Base-by-base conservation (phyloP, 2,797 vertebrate genomes). In the Peromyscus eremicus region DNA sequence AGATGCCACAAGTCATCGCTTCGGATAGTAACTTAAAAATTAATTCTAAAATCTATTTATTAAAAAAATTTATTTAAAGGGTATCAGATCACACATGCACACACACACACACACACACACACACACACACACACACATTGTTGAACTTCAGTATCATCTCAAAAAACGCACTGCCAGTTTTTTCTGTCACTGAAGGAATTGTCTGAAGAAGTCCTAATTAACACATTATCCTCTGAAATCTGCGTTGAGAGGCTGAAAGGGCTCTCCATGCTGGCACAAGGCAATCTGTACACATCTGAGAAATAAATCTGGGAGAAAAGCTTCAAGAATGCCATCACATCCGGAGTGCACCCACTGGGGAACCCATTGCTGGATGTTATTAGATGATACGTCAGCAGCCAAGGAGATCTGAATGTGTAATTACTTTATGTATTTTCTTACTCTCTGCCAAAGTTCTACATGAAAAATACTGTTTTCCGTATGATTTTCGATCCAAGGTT, bases 281-380 rank as follows among this genome's bases (percentile, higher is more conserved):
- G 75, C 85, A 97, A 92, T 97, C 46, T 97, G 92, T 81, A 94
- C 92, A 96, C 91, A 92, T 96, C 93, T 95, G 94, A 97, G 94
- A 96, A 97, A 94, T 84, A 86, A 87, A 49, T 95, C 96, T 92
- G 49, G 89, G 94, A 94, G 94, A 86, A 94, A 94, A 96, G 57
- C 80, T 96, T 97, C 93, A 79, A 96, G 89, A 96, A 88, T 85
- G 64, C 89, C 93, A 88, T 94, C 92, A 94, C 49, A 70, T 92
- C 87, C 96, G 68, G 89, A 94, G 83, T 32, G 8, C 27, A 94
- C 93, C 93, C 90, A 94, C 89, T 96, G 87, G 32, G 81, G 77
- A 96, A 60, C 66, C 83, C 84, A 90, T 37, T 88, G 75, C 62
- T 71, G 37, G 87, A 93, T 23, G 3, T 95, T 94, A 96, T 90